phyloP scores from a whole-genome alignment of 2,113 vertebrate species.

The Pituophis catenifer region DNA sequence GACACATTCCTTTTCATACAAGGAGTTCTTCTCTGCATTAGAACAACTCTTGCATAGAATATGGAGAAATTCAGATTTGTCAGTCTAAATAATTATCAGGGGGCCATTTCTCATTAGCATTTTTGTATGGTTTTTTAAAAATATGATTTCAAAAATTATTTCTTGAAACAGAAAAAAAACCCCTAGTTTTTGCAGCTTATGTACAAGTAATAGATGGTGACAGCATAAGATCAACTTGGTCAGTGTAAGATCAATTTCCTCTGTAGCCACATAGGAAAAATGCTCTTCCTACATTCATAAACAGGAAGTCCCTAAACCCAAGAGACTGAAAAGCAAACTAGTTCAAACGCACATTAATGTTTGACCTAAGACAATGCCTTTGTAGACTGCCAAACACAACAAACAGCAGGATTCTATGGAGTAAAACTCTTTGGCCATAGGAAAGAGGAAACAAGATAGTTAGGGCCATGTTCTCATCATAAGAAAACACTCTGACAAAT shows the following conservation, averaged over 20 bases:
- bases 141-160: background rate
- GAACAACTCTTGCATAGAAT: background rate
- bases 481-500: background rate
- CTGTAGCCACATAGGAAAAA: constrained; percentile 41
- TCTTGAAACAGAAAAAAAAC: background rate
- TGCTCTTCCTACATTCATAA: constrained; percentile 33
- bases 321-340: constrained; percentile 47
- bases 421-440: constrained; percentile 50
- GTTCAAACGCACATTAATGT: constrained; percentile 50
- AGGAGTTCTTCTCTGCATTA: background rate
- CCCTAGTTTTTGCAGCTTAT: background rate
- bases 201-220: background rate
- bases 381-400: constrained; percentile 43
- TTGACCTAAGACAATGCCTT: constrained; percentile 46
- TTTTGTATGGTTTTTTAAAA: background rate
- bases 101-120: background rate
- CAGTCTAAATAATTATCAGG: background rate
- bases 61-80: background rate
- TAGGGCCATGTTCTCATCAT: background rate
- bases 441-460: constrained; percentile 33
- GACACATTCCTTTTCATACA: background rate
- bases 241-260: constrained; percentile 7
- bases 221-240: background rate
- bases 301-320: constrained; percentile 48
- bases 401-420: constrained; percentile 52